Evolutionary conservation across 2,113 vertebrate species (phyloP).

Genomic region (Sinocyclocheilus grahami): DNA sequence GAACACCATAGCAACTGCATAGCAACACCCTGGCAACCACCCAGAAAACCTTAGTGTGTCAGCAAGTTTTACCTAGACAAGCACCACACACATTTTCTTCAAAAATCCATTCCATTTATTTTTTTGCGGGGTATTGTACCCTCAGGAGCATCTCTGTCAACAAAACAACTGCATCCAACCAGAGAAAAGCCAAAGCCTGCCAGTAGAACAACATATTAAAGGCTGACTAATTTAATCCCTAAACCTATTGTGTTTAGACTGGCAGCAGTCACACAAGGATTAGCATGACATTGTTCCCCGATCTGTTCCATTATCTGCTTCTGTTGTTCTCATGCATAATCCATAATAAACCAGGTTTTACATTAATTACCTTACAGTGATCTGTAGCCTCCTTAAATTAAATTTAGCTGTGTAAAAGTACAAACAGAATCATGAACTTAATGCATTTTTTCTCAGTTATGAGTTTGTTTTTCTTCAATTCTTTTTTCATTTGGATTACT

Average conservation of each 20-base stretch:
- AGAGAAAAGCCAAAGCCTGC: slow-evolving; percentile 44
- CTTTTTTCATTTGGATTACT: background rate
- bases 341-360: slow-evolving; percentile 47
- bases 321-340: slow-evolving; percentile 49
- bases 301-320: slow-evolving; percentile 44
- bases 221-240: slow-evolving; percentile 54
- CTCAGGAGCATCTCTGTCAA: slow-evolving; percentile 10
- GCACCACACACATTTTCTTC: background rate
- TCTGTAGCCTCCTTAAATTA: slow-evolving; percentile 23
- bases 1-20: too few relatives aligned
- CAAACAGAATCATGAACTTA: background rate
- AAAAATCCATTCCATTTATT: background rate
- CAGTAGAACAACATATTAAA: slow-evolving; percentile 41
- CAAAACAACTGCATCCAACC: slow-evolving; percentile 39
- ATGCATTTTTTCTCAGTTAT: background rate
- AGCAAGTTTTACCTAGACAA: background rate
- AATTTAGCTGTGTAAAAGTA: background rate
- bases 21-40: background rate
- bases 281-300: slow-evolving; percentile 44
- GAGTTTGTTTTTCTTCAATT: background rate
- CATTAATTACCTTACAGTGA: slow-evolving; percentile 33
- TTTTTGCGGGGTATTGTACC: background rate
- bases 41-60: background rate
- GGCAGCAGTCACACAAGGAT: slow-evolving; percentile 53
- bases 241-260: slow-evolving; percentile 47